Evolutionary conservation across 2,113 vertebrate species (phyloP).

Genomic region (Zapus hudsonius): DNA sequence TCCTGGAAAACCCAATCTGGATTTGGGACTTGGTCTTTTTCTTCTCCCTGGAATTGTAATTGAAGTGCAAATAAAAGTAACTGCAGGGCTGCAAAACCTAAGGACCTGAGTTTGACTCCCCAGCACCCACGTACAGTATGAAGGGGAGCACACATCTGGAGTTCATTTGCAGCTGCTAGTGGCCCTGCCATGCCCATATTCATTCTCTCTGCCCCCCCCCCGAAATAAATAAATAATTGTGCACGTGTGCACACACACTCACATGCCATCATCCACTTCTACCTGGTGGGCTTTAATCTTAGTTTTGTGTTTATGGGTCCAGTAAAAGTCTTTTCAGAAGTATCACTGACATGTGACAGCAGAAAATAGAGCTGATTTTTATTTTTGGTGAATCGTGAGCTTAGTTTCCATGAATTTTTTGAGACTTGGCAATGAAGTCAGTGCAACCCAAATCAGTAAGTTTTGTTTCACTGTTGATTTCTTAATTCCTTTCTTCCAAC

Average conservation of each 20-base stretch:
- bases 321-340: background rate
- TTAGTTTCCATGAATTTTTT: background rate
- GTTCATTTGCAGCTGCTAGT: too few relatives aligned
- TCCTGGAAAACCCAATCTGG: background rate
- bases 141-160: too few relatives aligned
- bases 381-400: background rate
- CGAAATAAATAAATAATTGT: too few relatives aligned
- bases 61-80: background rate
- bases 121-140: too few relatives aligned
- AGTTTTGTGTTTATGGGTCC: background rate
- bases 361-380: background rate
- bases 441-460: background rate
- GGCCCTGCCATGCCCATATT: too few relatives aligned
- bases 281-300: conserved; percentile 29
- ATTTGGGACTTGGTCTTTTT: background rate
- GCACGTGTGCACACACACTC: too few relatives aligned
- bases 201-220: too few relatives aligned
- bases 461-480: background rate
- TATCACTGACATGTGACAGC: background rate
- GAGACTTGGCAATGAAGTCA: background rate
- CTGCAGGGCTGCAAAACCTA: too few relatives aligned
- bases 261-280: background rate
- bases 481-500: background rate
- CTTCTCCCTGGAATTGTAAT: background rate
- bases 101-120: too few relatives aligned